These are phyloP conservation scores for Paratrypauchen microcephalus DNA, from an alignment of 2,797 vertebrate genomes.

Conservation along the genomic window DNA sequence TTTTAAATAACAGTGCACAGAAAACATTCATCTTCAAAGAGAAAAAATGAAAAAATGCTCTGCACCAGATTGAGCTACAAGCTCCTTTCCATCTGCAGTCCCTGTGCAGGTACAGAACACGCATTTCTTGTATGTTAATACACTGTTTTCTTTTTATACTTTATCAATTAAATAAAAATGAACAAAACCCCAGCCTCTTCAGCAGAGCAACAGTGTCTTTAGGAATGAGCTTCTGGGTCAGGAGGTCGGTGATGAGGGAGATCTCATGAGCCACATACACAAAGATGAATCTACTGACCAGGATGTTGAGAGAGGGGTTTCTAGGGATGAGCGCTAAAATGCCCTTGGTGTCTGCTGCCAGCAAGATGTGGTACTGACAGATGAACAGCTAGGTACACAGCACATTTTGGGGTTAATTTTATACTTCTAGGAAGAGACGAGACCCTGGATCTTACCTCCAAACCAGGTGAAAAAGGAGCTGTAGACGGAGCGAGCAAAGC, in stretches of 20 bases:
- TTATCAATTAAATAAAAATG: no score
- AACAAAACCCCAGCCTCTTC: constrained; percentile 80
- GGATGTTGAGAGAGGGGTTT: constrained; percentile 89
- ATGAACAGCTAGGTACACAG: constrained; percentile 88
- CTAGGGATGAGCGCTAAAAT: constrained; percentile 96
- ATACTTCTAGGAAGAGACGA: background rate
- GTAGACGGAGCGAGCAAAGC: constrained; percentile 91
- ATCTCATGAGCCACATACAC: constrained; percentile 98
- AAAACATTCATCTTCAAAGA: no score
- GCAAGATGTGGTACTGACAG: constrained; percentile 98
- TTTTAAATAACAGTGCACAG: no score
- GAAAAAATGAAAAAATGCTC: no score
- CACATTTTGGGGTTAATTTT: background rate
- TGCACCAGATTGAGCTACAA: no score
- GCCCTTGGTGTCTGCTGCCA: constrained; percentile 96
- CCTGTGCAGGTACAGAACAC: no score
- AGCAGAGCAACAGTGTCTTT: constrained; percentile 88
- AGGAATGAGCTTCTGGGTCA: constrained; percentile 92
- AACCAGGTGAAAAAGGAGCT: constrained; percentile 99
- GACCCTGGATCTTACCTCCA: constrained; percentile 80
- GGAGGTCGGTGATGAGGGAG: constrained; percentile 94
- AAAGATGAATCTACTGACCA: constrained; percentile 97
- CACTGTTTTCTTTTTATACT: no score
- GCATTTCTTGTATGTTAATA: no score
- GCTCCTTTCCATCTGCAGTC: no score